Evolutionary conservation across 1,140 invertebrate genomes (phyloP).

Genomic region (Eurosta solidaginis): DNA sequence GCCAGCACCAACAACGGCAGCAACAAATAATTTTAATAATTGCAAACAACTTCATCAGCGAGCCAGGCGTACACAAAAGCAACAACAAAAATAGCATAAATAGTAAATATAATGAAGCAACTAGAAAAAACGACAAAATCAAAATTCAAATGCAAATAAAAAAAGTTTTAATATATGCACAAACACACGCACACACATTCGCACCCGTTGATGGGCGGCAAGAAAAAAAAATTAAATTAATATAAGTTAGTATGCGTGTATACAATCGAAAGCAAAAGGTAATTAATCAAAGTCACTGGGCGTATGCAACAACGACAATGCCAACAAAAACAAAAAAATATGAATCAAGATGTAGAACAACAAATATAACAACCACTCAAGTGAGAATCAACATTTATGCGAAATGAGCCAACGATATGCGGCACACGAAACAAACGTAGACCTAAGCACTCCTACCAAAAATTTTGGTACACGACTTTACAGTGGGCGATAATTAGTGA

Average conservation of each 20-base stretch:
- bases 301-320: slow-evolving; percentile 44
- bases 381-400: slow-evolving; percentile 9
- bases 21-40: slow-evolving; percentile 14
- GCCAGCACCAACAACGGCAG: slow-evolving; percentile 36
- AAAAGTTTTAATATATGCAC: not conserved
- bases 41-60: slow-evolving; percentile 39
- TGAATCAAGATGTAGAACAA: not conserved
- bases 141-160: not conserved
- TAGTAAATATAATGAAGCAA: not conserved
- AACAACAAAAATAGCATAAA: not conserved
- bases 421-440: not conserved
- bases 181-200: not conserved
- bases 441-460: not conserved
- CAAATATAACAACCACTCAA: not conserved
- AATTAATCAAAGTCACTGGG: slow-evolving; percentile 59
- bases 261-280: slow-evolving; percentile 40
- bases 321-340: not conserved
- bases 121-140: not conserved
- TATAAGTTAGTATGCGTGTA: not conserved
- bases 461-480: not conserved
- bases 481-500: too few relatives aligned
- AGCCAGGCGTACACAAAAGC: not conserved
- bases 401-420: too few relatives aligned
- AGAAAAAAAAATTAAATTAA: not conserved
- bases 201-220: not conserved